phyloP scores from a whole-genome alignment of 37 sponge, comb jelly and placozoan species.

The Lycopodina hypogea region DNA sequence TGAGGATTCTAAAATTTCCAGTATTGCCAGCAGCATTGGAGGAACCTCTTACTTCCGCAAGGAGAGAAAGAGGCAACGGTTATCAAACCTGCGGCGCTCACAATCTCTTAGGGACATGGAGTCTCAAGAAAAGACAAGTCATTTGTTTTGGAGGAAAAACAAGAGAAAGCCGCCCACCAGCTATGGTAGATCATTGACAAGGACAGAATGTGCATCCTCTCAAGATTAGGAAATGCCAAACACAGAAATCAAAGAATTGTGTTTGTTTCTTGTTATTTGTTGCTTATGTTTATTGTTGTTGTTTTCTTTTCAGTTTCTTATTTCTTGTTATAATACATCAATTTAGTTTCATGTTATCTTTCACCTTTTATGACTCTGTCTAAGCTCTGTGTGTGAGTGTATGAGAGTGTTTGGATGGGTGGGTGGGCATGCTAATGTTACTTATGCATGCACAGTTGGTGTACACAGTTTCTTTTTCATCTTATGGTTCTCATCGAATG shows the following conservation, averaged over 20 bases:
- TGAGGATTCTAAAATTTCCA: conserved; percentile 6
- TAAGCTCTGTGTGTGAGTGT: too few relatives aligned
- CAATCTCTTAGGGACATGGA: conserved; percentile 23
- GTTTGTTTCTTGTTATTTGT: not conserved
- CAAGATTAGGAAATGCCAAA: not conserved
- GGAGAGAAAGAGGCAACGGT: not conserved
- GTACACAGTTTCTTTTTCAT: too few relatives aligned
- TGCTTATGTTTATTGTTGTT: too few relatives aligned
- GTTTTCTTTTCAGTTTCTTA: too few relatives aligned
- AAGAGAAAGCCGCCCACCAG: not conserved
- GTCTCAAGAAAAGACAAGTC: not conserved
- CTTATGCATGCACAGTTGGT: too few relatives aligned
- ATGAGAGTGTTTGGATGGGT: too few relatives aligned
- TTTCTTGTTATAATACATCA: too few relatives aligned
- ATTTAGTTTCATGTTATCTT: too few relatives aligned
- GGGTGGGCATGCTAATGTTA: too few relatives aligned
- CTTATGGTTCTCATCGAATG: too few relatives aligned
- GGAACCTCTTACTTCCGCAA: not conserved
- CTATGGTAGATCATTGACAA: not conserved
- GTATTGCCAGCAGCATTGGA: not conserved
- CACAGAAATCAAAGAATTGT: not conserved
- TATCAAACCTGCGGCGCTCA: conserved; percentile 6
- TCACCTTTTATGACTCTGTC: too few relatives aligned
- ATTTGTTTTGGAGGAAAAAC: not conserved
- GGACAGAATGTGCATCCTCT: conserved; percentile 3